Evolutionary conservation across 1,140 invertebrate species (phyloP).

Genomic region (Pristionchus pacificus): DNA sequence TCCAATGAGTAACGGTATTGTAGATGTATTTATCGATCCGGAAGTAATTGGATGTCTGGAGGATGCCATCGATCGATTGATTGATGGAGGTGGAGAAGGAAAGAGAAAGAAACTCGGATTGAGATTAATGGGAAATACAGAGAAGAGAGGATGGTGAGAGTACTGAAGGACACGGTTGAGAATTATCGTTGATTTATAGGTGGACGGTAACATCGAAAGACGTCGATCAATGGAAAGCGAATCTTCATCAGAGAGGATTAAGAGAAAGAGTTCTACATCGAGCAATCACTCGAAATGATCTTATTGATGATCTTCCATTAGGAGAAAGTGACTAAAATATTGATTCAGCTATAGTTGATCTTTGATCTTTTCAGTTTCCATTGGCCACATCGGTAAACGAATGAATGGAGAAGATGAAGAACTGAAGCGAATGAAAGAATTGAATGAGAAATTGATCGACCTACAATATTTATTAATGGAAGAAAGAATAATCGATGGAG

Average conservation of each 20-base stretch:
- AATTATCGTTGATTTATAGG: neutral
- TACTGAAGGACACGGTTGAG: neutral
- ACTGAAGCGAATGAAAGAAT: too few relatives aligned
- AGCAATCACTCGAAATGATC: too few relatives aligned
- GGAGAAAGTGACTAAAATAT: too few relatives aligned
- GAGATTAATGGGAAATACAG: slow-evolving; percentile 16
- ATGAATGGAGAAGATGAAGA: too few relatives aligned
- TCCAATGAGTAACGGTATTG: neutral
- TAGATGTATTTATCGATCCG: too few relatives aligned
- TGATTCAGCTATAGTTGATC: too few relatives aligned
- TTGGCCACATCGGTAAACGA: too few relatives aligned
- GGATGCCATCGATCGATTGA: slow-evolving; percentile 19
- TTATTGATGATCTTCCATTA: too few relatives aligned
- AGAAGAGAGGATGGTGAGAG: slow-evolving; percentile 29
- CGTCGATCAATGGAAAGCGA: slow-evolving; percentile 5
- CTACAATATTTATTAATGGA: too few relatives aligned
- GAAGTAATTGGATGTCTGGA: slow-evolving; percentile 22
- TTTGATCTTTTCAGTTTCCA: too few relatives aligned
- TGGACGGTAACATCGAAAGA: neutral
- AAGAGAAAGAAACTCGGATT: slow-evolving; percentile 17
- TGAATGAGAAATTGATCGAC: too few relatives aligned
- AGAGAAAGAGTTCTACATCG: slow-evolving; percentile 25
- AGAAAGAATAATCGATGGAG: too few relatives aligned
- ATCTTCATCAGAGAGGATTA: slow-evolving; percentile 23
- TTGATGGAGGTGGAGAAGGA: slow-evolving; percentile 5